Evolutionary conservation across 2,888 invertebrate genomes (phyloP), one percentile per base, ranked within the genome.

Genomic region (Archaeoteleia sp.): DNA sequence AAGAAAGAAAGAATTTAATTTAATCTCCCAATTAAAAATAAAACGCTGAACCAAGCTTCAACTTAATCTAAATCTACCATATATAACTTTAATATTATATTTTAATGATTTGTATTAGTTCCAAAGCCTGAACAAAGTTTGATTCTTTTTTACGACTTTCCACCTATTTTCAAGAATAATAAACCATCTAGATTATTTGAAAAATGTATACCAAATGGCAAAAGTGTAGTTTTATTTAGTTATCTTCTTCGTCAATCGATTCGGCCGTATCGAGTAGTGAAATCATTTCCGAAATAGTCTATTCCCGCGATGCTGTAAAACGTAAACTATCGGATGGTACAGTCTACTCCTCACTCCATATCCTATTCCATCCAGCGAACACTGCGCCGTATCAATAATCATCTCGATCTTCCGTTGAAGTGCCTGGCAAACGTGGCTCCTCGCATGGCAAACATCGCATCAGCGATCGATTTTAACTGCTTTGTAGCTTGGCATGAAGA

Each of bases 381-480:
- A 46, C 9, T 12, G 32, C 15, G 17, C 4, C 46, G 53, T 54
- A 62, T 54, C 61, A 61, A 61, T 61, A 65, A 57, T 65, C 51
- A 65, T 57, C 46, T 57, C 55, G 46, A 65, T 65, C 65, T 58
- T 57, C 30, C 57, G 53, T 66, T 40, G 48, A 66, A 66, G 66
- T 66, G 43, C 49, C 65, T 46, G 46, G 65, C 43, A 58, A 66
- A 58, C 53, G 53, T 42, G 48, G 35, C 45, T 34, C 29, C 53
- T 53, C 42, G 46, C 27, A 53, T 27, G 40, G 53, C 46, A 58
- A 65, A 65, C 62, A 55, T 48, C 49, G 39, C 14, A 27, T 42
- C 42, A 12, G 34, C 25, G 30, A 65, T 65, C 63, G 49, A 57
- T 65, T 57, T 57, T 40, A 45, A 43, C 57, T 51, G 46, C 45